phyloP scores from a whole-genome alignment of 2,113 vertebrate genomes.

The Thamnaconus septentrionalis region DNA sequence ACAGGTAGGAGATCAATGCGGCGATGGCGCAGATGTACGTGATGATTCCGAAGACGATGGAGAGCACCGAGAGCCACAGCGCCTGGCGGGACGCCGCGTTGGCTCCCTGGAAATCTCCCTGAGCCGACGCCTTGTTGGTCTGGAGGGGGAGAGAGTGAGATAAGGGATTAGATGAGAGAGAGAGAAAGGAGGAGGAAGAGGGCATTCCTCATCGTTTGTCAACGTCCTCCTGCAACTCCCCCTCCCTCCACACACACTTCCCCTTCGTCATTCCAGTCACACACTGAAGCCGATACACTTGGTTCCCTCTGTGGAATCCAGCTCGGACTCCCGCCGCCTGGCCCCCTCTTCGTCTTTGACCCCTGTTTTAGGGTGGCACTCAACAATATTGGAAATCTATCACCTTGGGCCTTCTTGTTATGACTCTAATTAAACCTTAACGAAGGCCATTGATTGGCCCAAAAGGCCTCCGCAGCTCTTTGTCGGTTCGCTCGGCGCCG shows the following conservation, averaged over 20 bases:
- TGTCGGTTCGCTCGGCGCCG: slow-evolving; percentile 44
- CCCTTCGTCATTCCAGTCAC: slow-evolving; percentile 39
- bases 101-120: slow-evolving; percentile 84
- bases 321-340: slow-evolving; percentile 22
- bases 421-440: slow-evolving; percentile 74
- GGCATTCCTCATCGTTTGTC: slow-evolving; percentile 52
- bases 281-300: slow-evolving; percentile 18
- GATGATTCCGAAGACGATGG: slow-evolving; percentile 85
- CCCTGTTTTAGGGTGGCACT: slow-evolving; percentile 43
- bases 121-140: slow-evolving; percentile 87
- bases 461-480: slow-evolving; percentile 34
- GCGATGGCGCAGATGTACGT: slow-evolving; percentile 83
- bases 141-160: slow-evolving; percentile 50
- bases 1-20: slow-evolving; percentile 85
- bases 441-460: slow-evolving; percentile 58
- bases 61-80: slow-evolving; percentile 85
- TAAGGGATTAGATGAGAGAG: slow-evolving; percentile 30
- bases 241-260: background rate
- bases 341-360: slow-evolving; percentile 30
- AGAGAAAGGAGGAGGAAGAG: slow-evolving; percentile 14
- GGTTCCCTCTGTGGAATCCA: slow-evolving; percentile 31
- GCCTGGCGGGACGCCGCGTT: slow-evolving; percentile 82
- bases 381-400: slow-evolving; percentile 65
- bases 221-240: slow-evolving; percentile 33
- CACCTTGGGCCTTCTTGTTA: slow-evolving; percentile 57